These are phyloP conservation scores for Rattus rattus DNA, from an alignment of 2,113 vertebrate genomes.

Conservation along the genomic window DNA sequence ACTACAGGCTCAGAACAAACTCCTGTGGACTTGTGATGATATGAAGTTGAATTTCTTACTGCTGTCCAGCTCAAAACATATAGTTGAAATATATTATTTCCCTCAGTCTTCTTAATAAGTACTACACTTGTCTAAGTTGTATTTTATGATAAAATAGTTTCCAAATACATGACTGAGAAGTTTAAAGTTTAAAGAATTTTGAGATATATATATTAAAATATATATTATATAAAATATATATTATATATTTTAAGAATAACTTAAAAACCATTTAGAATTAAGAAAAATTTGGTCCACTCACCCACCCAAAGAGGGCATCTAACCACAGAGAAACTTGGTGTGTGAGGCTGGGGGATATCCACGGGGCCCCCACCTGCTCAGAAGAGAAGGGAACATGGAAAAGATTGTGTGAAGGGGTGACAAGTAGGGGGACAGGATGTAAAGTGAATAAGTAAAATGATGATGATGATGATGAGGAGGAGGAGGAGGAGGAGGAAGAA, in stretches of 20 bases:
- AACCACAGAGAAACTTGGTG: no score
- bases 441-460: neutral
- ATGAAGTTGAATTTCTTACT: constrained; percentile 10
- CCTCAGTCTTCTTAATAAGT: neutral
- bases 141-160: neutral
- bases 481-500: no score
- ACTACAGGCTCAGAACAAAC: neutral
- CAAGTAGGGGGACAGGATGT: no score
- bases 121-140: neutral
- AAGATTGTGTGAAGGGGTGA: no score
- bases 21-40: neutral
- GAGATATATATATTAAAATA: neutral
- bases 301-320: no score
- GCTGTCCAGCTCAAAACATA: neutral
- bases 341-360: no score
- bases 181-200: neutral
- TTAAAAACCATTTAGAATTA: neutral
- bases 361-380: no score
- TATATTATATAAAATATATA: neutral
- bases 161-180: neutral
- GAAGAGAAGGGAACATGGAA: no score
- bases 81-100: neutral
- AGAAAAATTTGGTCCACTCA: neutral
- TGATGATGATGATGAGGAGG: neutral
- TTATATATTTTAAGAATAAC: neutral